These are phyloP conservation scores for Itoplectis maculator DNA, from an alignment of 2,888 invertebrate species.

Conservation along the genomic window DNA sequence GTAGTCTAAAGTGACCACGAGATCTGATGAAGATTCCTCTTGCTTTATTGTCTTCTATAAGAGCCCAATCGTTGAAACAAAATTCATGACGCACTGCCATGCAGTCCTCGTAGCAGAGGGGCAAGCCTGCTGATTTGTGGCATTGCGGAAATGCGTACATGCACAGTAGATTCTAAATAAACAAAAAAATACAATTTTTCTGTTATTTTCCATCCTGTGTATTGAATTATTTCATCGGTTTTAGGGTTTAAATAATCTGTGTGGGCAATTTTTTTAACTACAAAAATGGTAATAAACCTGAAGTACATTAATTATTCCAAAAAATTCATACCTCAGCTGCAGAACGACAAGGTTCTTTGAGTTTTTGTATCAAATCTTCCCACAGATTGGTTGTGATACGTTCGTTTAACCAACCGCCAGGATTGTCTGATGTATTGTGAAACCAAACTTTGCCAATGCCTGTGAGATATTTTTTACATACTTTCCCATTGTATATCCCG, in stretches of 20 bases:
- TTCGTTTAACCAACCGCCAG: conserved; percentile 93
- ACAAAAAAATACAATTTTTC: background rate
- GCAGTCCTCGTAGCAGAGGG: conserved; percentile 97
- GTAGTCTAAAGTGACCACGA: conserved; percentile 94
- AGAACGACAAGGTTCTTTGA: conserved; percentile 93
- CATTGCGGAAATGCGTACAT: conserved; percentile 97
- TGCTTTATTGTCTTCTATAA: conserved; percentile 94
- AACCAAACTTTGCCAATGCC: conserved; percentile 91
- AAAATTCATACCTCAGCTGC: conserved; percentile 90
- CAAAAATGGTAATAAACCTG: too few relatives aligned
- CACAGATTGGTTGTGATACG: conserved; percentile 93
- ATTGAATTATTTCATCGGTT: too few relatives aligned
- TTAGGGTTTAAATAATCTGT: too few relatives aligned
- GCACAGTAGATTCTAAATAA: conserved; percentile 91
- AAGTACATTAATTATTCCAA: background rate
- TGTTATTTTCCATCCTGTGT: too few relatives aligned
- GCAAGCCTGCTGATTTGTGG: conserved; percentile 89
- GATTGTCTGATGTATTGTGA: conserved; percentile 88
- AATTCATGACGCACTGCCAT: conserved; percentile 95
- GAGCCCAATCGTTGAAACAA: conserved; percentile 97
- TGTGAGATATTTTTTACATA: conserved; percentile 90
- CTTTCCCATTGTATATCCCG: conserved; percentile 94
- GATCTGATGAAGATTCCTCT: conserved; percentile 92
- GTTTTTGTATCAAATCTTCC: conserved; percentile 93
- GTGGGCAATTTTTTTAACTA: too few relatives aligned